Evolutionary conservation across 2,888 invertebrate species (phyloP).

Genomic region (Malthinus flaveolus): DNA sequence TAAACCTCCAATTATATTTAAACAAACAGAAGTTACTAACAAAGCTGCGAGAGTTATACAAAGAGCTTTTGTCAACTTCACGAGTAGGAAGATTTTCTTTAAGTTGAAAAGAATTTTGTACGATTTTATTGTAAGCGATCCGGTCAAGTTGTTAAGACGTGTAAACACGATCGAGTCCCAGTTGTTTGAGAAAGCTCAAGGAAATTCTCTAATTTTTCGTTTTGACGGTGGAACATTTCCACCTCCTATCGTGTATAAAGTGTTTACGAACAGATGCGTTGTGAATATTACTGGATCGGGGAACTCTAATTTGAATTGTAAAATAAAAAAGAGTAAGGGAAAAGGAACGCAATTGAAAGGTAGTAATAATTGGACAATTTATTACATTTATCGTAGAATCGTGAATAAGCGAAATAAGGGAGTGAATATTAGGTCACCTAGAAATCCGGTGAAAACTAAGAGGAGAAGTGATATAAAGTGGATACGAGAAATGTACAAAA

Average conservation of each 20-base stretch:
- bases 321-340: neutral
- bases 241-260: slow-evolving; percentile 42
- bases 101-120: slow-evolving; percentile 26
- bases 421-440: no score
- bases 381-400: slow-evolving; percentile 17
- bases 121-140: slow-evolving; percentile 30
- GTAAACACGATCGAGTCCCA: slow-evolving; percentile 29
- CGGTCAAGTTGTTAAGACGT: slow-evolving; percentile 30
- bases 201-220: slow-evolving; percentile 36
- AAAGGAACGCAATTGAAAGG: neutral
- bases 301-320: slow-evolving; percentile 4
- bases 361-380: slow-evolving; percentile 20
- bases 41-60: slow-evolving; percentile 34
- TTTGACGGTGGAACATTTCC: slow-evolving; percentile 42
- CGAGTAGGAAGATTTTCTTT: slow-evolving; percentile 30
- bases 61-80: slow-evolving; percentile 26
- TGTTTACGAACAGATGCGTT: slow-evolving; percentile 29
- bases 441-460: no score
- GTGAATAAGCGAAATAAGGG: neutral
- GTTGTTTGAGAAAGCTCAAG: slow-evolving; percentile 36
- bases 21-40: neutral
- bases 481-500: no score
- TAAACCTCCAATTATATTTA: no score
- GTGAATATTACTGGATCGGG: slow-evolving; percentile 5
- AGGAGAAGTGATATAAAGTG: no score